Evolutionary conservation across 2,888 invertebrate species (phyloP).

Genomic region (Petrophora chlorosata): DNA sequence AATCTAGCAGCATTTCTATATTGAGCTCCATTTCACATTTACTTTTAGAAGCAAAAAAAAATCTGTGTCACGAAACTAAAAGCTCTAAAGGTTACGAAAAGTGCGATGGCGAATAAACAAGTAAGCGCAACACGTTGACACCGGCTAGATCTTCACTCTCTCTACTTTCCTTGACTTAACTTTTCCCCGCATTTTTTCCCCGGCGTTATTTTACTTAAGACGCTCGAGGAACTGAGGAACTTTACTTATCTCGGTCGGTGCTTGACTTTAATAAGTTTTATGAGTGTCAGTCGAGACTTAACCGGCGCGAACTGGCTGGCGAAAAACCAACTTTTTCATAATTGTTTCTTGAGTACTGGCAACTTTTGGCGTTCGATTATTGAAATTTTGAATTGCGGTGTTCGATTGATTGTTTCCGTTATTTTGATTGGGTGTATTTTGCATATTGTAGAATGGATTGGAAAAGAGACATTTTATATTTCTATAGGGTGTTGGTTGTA

Average conservation of each 20-base stretch:
- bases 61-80: slow-evolving; percentile 21
- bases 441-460: background rate
- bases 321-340: slow-evolving; percentile 81
- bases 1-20: background rate
- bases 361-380: slow-evolving; percentile 74
- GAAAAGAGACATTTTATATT: background rate
- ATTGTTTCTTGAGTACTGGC: slow-evolving; percentile 76
- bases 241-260: slow-evolving; percentile 83
- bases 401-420: slow-evolving; percentile 60
- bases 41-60: slow-evolving; percentile 2
- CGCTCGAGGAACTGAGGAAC: slow-evolving; percentile 75
- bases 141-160: slow-evolving; percentile 70
- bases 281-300: slow-evolving; percentile 81
- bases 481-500: background rate
- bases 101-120: slow-evolving; percentile 53
- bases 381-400: slow-evolving; percentile 67
- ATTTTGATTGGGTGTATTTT: slow-evolving; percentile 27
- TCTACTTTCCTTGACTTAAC: slow-evolving; percentile 62
- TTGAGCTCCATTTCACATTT: background rate
- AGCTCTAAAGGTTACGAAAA: slow-evolving; percentile 45
- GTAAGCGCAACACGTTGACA: slow-evolving; percentile 72
- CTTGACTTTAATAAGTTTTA: slow-evolving; percentile 84
- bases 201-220: slow-evolving; percentile 82
- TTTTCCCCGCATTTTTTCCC: slow-evolving; percentile 75
- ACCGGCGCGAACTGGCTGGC: slow-evolving; percentile 78